Conservation (phyloP, 2,113 vertebrate genomes). For the Sterrhoptilus dennistouni region DNA sequence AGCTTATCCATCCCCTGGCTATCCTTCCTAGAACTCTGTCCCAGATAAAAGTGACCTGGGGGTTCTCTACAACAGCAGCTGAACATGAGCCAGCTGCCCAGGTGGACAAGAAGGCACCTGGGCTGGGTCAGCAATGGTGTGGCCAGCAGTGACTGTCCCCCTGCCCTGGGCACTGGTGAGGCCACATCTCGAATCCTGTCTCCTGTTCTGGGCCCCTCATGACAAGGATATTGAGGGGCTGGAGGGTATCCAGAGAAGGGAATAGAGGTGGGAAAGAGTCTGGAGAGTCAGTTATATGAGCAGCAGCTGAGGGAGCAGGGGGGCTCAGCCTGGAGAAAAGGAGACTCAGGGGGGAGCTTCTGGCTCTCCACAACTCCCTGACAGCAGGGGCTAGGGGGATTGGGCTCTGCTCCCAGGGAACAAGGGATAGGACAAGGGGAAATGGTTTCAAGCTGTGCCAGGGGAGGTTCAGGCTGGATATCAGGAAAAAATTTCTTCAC, state of each 20-base stretch:
- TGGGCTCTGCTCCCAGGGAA: neutral
- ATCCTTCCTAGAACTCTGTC: neutral
- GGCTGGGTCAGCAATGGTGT: neutral
- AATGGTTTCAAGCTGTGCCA: neutral
- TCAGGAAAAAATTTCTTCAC: neutral
- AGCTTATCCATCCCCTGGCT: neutral
- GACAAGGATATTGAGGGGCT: neutral
- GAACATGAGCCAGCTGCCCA: neutral
- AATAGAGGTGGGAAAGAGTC: neutral
- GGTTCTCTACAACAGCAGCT: neutral
- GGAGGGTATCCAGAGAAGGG: neutral
- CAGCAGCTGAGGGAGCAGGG: neutral
- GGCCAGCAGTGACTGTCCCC: neutral
- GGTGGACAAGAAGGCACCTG: neutral
- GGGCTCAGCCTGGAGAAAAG: neutral
- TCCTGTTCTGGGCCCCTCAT: neutral
- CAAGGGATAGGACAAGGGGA: neutral
- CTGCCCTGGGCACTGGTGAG: neutral
- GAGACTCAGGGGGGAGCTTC: neutral
- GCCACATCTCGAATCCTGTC: neutral
- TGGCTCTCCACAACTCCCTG: neutral
- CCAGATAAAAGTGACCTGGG: neutral
- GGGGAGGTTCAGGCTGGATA: neutral
- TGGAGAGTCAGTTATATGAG: neutral
- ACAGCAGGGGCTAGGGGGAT: fast-evolving